Base-by-base conservation (phyloP, 2,888 invertebrate species). In the Pharmacophagus antenor region DNA sequence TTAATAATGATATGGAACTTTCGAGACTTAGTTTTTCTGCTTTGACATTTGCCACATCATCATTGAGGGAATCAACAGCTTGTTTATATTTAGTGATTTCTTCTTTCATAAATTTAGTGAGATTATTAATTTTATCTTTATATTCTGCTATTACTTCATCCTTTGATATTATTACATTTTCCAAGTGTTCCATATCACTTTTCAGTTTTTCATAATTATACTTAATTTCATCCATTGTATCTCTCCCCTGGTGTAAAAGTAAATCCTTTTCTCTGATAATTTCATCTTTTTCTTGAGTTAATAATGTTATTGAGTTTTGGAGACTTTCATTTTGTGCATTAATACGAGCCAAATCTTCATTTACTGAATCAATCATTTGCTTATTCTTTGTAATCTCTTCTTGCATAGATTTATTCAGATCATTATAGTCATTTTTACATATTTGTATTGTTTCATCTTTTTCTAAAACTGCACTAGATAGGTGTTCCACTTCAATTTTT, bases 191-290 rank as follows among this genome's bases (percentile, higher is more conserved):
- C 8, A 47, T 27, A 10, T 47, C 27, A 31, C 2, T 48, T 55
- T 55, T 55, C 15, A 55, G 15, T 20, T 27, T 20, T 5, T 47
- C 21, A 37, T 22, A 22, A 7, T 47, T 67, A 25, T 63, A 61
- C 61, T 71, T 66, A 48, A 75, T 57, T 55, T 67, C 67, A 20
- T 54, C 63, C 44, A 61, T 66, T 0, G 48, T 41, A 27, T 66
- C 61, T 63, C 67, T 74, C 58, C 73, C 75, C 59, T 75, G 37
- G 0, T 17, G 0, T n/a, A 25, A 12, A 25, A 46, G 7, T 27
- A 46, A 46, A 46, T 46, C 27, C 17, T 46, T 54, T 47, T 55
- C 47, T 48, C n/a, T 31, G 6, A 47, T 55, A 8, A 55, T 37
- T 47, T 37, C 21, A 47, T 55, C 22, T 31, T 47, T 55, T 31